Percentiles rank a stretch among this genome's conserved stretches.
These are phyloP conservation scores for Melikaiella ostensackeni DNA, from an alignment of 2,888 invertebrate species.

Conservation along the genomic window DNA sequence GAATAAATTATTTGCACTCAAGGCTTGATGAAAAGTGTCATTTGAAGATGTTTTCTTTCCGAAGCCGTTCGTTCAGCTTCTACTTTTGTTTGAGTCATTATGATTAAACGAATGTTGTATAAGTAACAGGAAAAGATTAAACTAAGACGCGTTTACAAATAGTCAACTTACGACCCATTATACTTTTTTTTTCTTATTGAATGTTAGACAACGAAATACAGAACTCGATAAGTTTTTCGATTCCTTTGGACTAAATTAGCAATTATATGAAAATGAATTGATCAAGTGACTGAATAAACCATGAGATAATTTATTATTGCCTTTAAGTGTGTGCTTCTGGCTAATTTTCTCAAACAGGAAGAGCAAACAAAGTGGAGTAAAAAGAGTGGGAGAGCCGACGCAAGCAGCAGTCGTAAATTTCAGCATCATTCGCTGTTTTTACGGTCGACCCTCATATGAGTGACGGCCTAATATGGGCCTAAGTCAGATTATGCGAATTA, in stretches of 20 bases:
- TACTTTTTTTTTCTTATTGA: too few species aligned
- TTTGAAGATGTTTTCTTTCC: background rate
- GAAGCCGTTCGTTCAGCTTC: background rate
- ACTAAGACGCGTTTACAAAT: background rate
- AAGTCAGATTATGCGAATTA: conserved; percentile 21
- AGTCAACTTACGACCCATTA: background rate
- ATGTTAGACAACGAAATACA: background rate
- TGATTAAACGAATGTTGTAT: background rate
- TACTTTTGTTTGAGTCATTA: background rate
- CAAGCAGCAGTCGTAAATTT: conserved; percentile 2
- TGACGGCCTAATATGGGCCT: background rate
- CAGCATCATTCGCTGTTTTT: background rate
- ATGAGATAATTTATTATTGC: background rate
- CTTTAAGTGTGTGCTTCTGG: background rate
- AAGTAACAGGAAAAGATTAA: background rate
- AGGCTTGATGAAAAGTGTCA: background rate
- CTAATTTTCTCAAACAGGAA: conserved; percentile 4
- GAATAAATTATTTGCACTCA: background rate
- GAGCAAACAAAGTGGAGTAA: background rate
- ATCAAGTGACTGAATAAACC: background rate
- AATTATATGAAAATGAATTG: background rate
- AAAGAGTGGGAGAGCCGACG: background rate
- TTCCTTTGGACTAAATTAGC: background rate
- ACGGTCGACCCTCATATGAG: background rate
- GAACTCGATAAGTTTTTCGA: background rate